Conservation (phyloP, 1,140 invertebrate species). For the Ceratosolen fusciceps region DNA sequence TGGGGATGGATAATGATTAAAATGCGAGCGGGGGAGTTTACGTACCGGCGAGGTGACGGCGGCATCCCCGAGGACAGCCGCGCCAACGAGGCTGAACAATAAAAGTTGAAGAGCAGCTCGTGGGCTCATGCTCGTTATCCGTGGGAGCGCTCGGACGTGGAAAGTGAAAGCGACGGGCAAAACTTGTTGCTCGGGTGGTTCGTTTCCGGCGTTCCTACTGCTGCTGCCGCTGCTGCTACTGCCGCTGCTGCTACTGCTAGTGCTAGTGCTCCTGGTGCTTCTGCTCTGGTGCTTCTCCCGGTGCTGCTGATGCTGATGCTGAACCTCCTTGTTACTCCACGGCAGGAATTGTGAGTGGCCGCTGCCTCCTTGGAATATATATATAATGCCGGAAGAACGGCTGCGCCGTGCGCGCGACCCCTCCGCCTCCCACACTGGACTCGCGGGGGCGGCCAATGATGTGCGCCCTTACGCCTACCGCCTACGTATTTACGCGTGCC, state of each 20-base stretch:
- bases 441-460: neutral
- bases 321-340: neutral
- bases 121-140: neutral
- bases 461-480: neutral
- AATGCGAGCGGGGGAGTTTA: too few species aligned
- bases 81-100: neutral
- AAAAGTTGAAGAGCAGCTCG: neutral
- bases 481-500: neutral
- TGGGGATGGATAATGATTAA: neutral
- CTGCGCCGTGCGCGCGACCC: neutral
- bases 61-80: neutral
- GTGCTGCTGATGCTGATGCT: neutral
- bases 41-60: neutral
- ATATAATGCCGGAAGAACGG: conserved; percentile 50
- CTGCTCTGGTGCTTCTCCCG: neutral
- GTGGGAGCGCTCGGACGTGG: neutral
- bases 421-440: neutral
- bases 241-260: too few species aligned
- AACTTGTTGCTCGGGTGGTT: neutral
- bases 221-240: too few species aligned
- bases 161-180: neutral
- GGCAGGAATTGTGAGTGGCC: conserved; percentile 32
- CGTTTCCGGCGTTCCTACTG: too few species aligned
- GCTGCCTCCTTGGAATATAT: conserved; percentile 57
- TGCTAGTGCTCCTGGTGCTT: neutral